phyloP scores from a whole-genome alignment of 2,113 vertebrate species.

The Urocolius indicus region DNA sequence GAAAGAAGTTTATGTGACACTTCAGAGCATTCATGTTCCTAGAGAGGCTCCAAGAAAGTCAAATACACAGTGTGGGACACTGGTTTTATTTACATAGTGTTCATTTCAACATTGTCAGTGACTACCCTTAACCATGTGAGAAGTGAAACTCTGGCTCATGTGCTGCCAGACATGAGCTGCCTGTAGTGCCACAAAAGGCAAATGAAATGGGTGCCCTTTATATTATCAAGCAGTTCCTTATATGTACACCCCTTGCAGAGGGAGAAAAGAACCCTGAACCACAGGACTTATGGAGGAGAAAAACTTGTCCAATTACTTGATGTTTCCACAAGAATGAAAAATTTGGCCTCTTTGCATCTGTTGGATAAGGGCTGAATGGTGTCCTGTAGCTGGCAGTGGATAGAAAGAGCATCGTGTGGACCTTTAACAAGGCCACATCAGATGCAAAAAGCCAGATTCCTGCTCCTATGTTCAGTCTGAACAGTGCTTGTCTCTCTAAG shows the following conservation, averaged over 20 bases:
- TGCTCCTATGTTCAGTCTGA: accelerated
- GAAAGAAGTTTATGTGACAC: neutral
- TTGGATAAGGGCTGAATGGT: neutral
- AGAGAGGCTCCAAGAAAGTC: neutral
- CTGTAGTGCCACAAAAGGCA: neutral
- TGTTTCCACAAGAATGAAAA: neutral
- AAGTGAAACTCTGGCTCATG: neutral
- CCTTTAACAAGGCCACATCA: neutral
- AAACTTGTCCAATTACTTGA: neutral
- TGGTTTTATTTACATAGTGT: neutral
- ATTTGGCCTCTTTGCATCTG: neutral
- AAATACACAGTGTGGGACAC: neutral
- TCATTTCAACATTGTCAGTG: neutral
- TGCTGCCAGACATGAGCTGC: neutral
- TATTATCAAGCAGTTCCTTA: neutral
- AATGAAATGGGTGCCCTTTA: neutral
- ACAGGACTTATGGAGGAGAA: neutral
- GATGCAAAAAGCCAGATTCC: neutral
- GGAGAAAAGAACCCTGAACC: neutral
- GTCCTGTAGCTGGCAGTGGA: neutral
- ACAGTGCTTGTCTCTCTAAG: neutral
- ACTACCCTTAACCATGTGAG: accelerated
- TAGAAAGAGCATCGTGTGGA: neutral
- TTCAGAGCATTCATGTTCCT: accelerated
- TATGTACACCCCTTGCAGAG: neutral